Conservation (phyloP, 2,888 invertebrate species). For the Noctua fimbriata region DNA sequence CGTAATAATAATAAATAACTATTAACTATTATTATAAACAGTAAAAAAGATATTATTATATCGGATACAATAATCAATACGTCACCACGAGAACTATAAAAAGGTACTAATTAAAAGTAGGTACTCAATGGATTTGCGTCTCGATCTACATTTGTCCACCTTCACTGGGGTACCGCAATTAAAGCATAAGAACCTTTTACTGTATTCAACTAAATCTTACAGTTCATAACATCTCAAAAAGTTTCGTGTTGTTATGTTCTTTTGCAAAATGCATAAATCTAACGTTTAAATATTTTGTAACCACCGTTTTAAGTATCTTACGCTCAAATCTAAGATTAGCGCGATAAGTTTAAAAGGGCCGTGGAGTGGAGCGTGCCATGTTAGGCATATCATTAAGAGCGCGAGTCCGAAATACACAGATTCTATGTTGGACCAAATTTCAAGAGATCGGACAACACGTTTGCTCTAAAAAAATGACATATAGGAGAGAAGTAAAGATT, state of each 20-base stretch:
- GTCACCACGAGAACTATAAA: slow-evolving; percentile 33
- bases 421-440: slow-evolving; percentile 48
- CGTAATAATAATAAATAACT: slow-evolving; percentile 38
- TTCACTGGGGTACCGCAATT: slow-evolving; percentile 49
- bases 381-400: slow-evolving; percentile 57
- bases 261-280: slow-evolving; percentile 46
- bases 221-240: slow-evolving; percentile 32
- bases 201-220: slow-evolving; percentile 17
- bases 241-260: slow-evolving; percentile 25
- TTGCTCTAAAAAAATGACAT: slow-evolving; percentile 26
- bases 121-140: slow-evolving; percentile 25
- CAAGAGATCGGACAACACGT: slow-evolving; percentile 22
- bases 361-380: slow-evolving; percentile 55
- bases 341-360: slow-evolving; percentile 59
- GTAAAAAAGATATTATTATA: slow-evolving; percentile 23
- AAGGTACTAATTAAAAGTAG: slow-evolving; percentile 42
- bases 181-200: slow-evolving; percentile 34
- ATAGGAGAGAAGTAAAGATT: not conserved
- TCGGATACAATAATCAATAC: slow-evolving; percentile 24
- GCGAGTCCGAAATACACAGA: slow-evolving; percentile 40
- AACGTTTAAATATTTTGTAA: slow-evolving; percentile 61
- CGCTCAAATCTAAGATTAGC: slow-evolving; percentile 51
- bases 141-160: slow-evolving; percentile 45
- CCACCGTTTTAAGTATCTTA: slow-evolving; percentile 54
- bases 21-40: slow-evolving; percentile 2